Conservation (phyloP, 1,140 invertebrate species). For the Temnothorax nylanderi region DNA sequence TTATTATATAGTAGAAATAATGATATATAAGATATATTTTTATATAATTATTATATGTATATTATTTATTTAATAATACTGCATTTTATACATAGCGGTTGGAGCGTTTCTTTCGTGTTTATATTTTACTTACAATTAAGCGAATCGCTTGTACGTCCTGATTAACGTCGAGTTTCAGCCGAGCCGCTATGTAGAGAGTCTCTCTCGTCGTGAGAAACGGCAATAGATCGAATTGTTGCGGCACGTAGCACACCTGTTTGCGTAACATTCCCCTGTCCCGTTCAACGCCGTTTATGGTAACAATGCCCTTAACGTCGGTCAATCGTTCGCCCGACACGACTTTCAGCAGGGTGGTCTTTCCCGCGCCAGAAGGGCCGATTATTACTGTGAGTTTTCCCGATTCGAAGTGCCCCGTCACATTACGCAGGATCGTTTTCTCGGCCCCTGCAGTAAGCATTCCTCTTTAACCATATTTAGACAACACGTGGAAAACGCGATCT, state of each 20-base stretch:
- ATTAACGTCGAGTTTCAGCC: slow-evolving; percentile 86
- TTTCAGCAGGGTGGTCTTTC: slow-evolving; percentile 93
- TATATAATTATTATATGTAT: background rate
- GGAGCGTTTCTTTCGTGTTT: background rate
- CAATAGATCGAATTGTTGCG: slow-evolving; percentile 90
- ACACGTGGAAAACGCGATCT: background rate
- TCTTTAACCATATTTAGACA: background rate
- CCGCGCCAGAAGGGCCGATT: slow-evolving; percentile 93
- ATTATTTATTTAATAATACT: background rate
- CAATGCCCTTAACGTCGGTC: slow-evolving; percentile 58
- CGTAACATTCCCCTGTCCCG: slow-evolving; percentile 82
- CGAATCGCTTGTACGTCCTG: background rate
- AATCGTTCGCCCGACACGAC: slow-evolving; percentile 85
- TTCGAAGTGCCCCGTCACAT: slow-evolving; percentile 86
- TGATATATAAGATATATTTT: background rate
- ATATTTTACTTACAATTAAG: slow-evolving; percentile 68
- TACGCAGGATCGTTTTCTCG: slow-evolving; percentile 85
- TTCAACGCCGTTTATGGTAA: slow-evolving; percentile 22
- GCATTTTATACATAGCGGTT: background rate
- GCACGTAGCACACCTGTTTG: slow-evolving; percentile 88
- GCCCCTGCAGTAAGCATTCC: background rate
- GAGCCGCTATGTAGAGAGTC: slow-evolving; percentile 89
- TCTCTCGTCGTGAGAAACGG: slow-evolving; percentile 89
- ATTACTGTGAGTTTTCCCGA: slow-evolving; percentile 90
- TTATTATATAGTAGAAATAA: background rate